Percentiles rank a stretch among this genome's conserved stretches.
These are phyloP conservation scores for Heliopora coerulea DNA, from an alignment of 92 coral and sea anemone genomes.

Conservation along the genomic window DNA sequence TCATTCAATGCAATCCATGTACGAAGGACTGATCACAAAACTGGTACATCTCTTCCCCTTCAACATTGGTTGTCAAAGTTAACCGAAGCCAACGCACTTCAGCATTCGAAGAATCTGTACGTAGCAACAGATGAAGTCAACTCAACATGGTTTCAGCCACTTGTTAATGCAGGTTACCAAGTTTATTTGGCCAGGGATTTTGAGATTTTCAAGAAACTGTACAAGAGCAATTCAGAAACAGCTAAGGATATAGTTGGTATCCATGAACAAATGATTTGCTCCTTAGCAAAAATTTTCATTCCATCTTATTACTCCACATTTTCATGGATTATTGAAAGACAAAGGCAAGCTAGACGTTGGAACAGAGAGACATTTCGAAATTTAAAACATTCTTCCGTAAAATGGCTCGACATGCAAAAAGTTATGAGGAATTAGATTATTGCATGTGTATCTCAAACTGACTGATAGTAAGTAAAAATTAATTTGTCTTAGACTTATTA, in stretches of 20 bases:
- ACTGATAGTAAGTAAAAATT: too few species aligned
- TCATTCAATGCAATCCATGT: conserved; percentile 87
- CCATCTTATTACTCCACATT: conserved; percentile 92
- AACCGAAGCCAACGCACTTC: conserved; percentile 47
- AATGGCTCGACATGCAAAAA: conserved; percentile 50
- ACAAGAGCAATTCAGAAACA: background rate
- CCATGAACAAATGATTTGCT: conserved; percentile 85
- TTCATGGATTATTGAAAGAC: conserved; percentile 68
- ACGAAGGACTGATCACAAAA: conserved; percentile 81
- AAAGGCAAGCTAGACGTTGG: conserved; percentile 57
- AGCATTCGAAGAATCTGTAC: conserved; percentile 66
- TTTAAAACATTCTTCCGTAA: conserved; percentile 51
- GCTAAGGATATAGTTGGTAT: conserved; percentile 77
- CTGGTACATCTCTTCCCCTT: conserved; percentile 52
- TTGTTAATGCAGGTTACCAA: conserved; percentile 71
- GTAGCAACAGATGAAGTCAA: conserved; percentile 87
- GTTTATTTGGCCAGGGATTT: conserved; percentile 75
- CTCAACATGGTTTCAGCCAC: conserved; percentile 80
- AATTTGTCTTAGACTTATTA: too few species aligned
- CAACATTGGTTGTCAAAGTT: conserved; percentile 62
- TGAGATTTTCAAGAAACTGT: background rate
- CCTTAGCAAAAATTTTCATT: conserved; percentile 68
- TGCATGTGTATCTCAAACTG: too few species aligned
- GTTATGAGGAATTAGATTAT: background rate
- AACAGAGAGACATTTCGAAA: conserved; percentile 63